phyloP scores from a whole-genome alignment of 2,888 invertebrate genomes.

The Scaeva pyrastri region DNA sequence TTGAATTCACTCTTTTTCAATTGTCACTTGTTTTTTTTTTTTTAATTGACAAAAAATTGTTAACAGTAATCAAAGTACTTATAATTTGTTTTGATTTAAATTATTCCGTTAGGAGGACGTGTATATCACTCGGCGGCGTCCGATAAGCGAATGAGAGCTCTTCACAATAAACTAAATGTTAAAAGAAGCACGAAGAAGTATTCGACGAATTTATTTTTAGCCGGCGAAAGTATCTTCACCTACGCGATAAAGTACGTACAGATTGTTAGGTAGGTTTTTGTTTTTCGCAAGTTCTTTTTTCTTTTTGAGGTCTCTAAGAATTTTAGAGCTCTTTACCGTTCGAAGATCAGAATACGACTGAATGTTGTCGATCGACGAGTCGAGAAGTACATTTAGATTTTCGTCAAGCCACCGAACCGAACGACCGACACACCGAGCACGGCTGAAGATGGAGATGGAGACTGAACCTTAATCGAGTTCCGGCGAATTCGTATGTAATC shows the following conservation, averaged over 20 bases:
- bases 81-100: constrained; percentile 72
- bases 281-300: constrained; percentile 5
- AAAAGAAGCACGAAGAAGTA: constrained; percentile 66
- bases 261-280: neutral
- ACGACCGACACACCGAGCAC: constrained; percentile 32
- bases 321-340: constrained; percentile 44
- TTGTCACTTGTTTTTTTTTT: constrained; percentile 76
- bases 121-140: constrained; percentile 79
- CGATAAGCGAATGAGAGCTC: constrained; percentile 82
- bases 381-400: constrained; percentile 62
- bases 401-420: constrained; percentile 51
- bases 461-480: constrained; percentile 28
- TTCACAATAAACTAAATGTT: constrained; percentile 81
- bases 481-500: constrained; percentile 73
- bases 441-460: too few species aligned
- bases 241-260: constrained; percentile 63
- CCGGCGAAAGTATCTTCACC: constrained; percentile 75
- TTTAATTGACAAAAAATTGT: constrained; percentile 59
- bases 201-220: constrained; percentile 72
- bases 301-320: constrained; percentile 1
- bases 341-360: constrained; percentile 68
- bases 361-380: constrained; percentile 66
- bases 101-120: constrained; percentile 59
- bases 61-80: constrained; percentile 67
- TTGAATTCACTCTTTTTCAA: constrained; percentile 65